These are phyloP conservation scores for Kryptolebias ocellatus DNA, from an alignment of 2,797 vertebrate species.

Conservation along the genomic window DNA sequence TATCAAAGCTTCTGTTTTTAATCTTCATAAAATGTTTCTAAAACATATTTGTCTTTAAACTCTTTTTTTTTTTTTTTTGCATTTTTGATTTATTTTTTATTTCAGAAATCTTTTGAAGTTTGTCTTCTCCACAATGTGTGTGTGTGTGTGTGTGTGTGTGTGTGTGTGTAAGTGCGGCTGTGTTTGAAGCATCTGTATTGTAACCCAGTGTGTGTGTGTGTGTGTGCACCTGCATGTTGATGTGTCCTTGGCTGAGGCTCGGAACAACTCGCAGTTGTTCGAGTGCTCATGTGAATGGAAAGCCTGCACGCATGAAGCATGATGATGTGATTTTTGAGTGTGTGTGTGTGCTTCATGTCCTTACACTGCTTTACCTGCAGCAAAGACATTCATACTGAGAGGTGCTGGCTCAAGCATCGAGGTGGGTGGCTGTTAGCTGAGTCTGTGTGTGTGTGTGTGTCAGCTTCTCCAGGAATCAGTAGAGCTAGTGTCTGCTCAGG, in stretches of 20 bases:
- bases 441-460: constrained; percentile 25
- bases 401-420: constrained; percentile 52
- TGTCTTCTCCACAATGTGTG: constrained; percentile 58
- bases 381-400: constrained; percentile 67
- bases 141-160: constrained; percentile 2
- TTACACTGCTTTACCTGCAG: constrained; percentile 53
- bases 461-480: constrained; percentile 69
- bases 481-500: constrained; percentile 59
- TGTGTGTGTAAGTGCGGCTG: constrained; percentile 22
- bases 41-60: constrained; percentile 76
- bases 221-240: constrained; percentile 25
- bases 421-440: constrained; percentile 40
- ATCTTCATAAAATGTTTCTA: constrained; percentile 86
- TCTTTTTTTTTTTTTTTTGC: constrained; percentile 65
- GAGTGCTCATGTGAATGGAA: constrained; percentile 49
- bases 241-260: constrained; percentile 72
- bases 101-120: constrained; percentile 55
- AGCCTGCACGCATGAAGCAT: constrained; percentile 52
- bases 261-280: constrained; percentile 57
- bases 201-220: constrained; percentile 48
- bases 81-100: constrained; percentile 70
- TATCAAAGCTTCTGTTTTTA: constrained; percentile 84
- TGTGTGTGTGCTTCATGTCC: constrained; percentile 33
- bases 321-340: constrained; percentile 23
- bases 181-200: constrained; percentile 68